A percentile compares a stretch with the other conserved stretches of the same genome.
Conservation (phyloP, 1,140 invertebrate genomes). For the Trichogramma pretiosum region DNA sequence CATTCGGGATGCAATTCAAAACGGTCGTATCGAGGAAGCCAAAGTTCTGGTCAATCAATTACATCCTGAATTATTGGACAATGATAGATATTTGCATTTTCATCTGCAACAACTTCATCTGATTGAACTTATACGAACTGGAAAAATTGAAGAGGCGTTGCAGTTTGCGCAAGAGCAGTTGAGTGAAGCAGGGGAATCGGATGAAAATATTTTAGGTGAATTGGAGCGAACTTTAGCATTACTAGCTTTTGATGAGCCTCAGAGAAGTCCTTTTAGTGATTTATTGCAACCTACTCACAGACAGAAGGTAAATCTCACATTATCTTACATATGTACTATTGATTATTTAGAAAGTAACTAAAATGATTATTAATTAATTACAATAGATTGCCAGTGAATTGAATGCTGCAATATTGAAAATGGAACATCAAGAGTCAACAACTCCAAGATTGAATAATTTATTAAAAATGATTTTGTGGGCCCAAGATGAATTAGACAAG, state of each 20-base stretch:
- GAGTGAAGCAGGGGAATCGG: conserved; percentile 83
- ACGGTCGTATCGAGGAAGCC: conserved; percentile 86
- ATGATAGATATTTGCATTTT: conserved; percentile 91
- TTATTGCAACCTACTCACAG: conserved; percentile 84
- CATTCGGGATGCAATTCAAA: conserved; percentile 90
- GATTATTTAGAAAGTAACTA: too few relatives aligned
- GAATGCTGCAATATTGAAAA: conserved; percentile 90
- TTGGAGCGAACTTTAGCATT: conserved; percentile 83
- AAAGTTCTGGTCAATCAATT: conserved; percentile 88
- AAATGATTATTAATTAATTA: conserved; percentile 6
- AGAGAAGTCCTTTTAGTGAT: conserved; percentile 89
- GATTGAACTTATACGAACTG: conserved; percentile 84
- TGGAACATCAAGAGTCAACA: conserved; percentile 81
- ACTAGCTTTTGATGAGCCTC: conserved; percentile 93
- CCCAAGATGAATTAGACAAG: conserved; percentile 88
- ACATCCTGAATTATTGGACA: conserved; percentile 90
- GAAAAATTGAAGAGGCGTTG: conserved; percentile 89
- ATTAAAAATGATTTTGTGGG: conserved; percentile 88
- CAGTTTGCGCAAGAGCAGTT: conserved; percentile 91
- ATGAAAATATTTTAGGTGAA: conserved; percentile 67
- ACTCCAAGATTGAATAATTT: conserved; percentile 84
- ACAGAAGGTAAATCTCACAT: conserved; percentile 65
- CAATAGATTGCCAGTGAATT: conserved; percentile 90
- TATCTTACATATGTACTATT: not conserved
- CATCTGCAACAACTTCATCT: conserved; percentile 93